Percentiles rank a stretch among this genome's conserved stretches.
Conservation (phyloP, 1,140 invertebrate species). For the Drosophila biarmipes region DNA sequence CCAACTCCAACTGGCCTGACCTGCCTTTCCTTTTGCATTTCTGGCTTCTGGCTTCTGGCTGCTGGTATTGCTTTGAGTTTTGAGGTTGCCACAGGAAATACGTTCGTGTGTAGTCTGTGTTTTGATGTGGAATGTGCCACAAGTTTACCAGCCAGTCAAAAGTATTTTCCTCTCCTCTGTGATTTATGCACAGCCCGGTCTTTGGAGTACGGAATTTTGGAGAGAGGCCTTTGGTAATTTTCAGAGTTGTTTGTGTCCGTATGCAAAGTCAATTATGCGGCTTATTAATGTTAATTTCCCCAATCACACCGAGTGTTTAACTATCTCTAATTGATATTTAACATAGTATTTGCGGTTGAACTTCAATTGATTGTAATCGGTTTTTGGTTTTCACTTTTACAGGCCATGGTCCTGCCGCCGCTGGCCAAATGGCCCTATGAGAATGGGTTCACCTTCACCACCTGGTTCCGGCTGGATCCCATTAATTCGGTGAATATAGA, state of each 20-base stretch:
- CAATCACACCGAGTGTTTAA: not conserved
- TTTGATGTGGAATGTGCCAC: slow-evolving; percentile 30
- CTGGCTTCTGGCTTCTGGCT: slow-evolving; percentile 7
- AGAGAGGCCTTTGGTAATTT: not conserved
- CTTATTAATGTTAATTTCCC: slow-evolving; percentile 39
- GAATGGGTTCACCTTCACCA: slow-evolving; percentile 99
- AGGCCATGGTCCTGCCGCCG: slow-evolving; percentile 98
- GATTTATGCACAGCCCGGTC: slow-evolving; percentile 48
- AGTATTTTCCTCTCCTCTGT: slow-evolving; percentile 56
- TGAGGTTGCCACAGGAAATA: slow-evolving; percentile 31
- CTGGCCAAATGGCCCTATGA: slow-evolving; percentile 99
- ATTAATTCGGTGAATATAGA: slow-evolving; percentile 99
- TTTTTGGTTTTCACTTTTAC: slow-evolving; percentile 23
- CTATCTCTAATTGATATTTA: slow-evolving; percentile 11
- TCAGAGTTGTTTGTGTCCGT: not conserved
- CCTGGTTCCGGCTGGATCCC: slow-evolving; percentile 99
- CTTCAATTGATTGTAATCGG: not conserved
- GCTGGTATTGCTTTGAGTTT: slow-evolving; percentile 34
- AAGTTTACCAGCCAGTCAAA: slow-evolving; percentile 42
- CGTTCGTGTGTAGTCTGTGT: slow-evolving; percentile 16
- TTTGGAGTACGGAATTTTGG: not conserved
- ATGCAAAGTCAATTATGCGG: slow-evolving; percentile 33
- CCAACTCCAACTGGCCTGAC: not conserved
- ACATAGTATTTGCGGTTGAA: not conserved
- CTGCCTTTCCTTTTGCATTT: slow-evolving; percentile 20